Base-by-base conservation (phyloP, 2,797 vertebrate species). In the Euthynnus affinis region DNA sequence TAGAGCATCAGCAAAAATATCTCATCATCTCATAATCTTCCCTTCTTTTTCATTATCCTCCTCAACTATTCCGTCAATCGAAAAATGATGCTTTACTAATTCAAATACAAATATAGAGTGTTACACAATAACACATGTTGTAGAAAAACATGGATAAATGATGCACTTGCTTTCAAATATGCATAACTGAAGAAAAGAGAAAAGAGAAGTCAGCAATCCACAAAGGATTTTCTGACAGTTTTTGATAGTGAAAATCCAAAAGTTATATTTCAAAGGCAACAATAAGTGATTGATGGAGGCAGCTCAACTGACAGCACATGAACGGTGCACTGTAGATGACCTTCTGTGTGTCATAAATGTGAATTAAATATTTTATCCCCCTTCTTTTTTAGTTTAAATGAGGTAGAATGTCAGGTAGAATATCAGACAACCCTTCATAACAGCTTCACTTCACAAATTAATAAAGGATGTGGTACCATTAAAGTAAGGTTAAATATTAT, bases 341-440 rank as follows among this genome's bases (percentile, higher is more conserved):
- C 66, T 85, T 88, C 71, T 52, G 23, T 67, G 63, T 59, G 52
- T 76, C 66, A 72, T 23, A 63, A 81, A 53, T 74, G 20, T 13
- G 78, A 74, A 9, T 81, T 67, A 79, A 71, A 85, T 78, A 80
- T 84, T 82, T 82, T 76, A 83, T 83, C 57, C 9, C 29, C 10
- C 37, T 52, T 68, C 49, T 6, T 71, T 71, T 82, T 81, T 62
- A 75, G 59, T 74, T 80, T 63, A 71, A 77, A 67, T 68, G 51
- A 77, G 71, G 53, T 46, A 71, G 29, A 58, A 72, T 3, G 23
- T 78, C 78, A 81, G 66, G 73, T 29, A 61, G 34, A 72, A 51
- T 80, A 68, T 79, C 60, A 80, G 22, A 81, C 78, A 71, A 66
- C 25, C 29, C 49, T 80, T 79, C 10, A 79, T 70, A 68, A 64